A percentile compares a stretch with the other conserved stretches of the same genome.
phyloP scores from a whole-genome alignment of 2,797 vertebrate genomes.

The Rhinatrema bivittatum region DNA sequence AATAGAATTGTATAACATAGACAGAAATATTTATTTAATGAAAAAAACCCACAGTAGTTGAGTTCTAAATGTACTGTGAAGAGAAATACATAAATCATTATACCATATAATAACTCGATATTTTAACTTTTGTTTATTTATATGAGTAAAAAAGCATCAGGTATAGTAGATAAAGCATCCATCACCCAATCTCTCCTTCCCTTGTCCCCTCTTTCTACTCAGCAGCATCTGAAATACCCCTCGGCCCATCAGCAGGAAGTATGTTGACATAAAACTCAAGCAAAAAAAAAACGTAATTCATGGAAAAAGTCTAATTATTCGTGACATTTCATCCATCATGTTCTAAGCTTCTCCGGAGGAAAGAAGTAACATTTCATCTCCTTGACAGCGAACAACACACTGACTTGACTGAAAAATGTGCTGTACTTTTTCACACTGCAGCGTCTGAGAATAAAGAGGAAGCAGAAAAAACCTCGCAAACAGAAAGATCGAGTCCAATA shows the following conservation, averaged over 20 bases:
- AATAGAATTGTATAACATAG: too few relatives aligned
- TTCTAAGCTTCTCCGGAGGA: constrained; percentile 43
- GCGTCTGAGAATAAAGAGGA: constrained; percentile 41
- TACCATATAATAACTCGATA: too few relatives aligned
- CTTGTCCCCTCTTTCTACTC: too few relatives aligned
- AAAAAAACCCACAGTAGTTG: too few relatives aligned
- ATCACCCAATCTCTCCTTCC: too few relatives aligned
- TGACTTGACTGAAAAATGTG: constrained; percentile 44
- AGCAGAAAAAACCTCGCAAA: constrained; percentile 40
- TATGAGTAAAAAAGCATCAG: too few relatives aligned
- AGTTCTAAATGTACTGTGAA: too few relatives aligned
- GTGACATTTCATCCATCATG: constrained; percentile 53
- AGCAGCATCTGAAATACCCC: too few relatives aligned
- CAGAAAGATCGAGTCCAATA: constrained; percentile 41
- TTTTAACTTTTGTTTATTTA: too few relatives aligned
- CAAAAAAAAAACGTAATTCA: constrained; percentile 42
- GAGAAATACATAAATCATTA: too few relatives aligned
- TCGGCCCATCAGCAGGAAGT: constrained; percentile 32
- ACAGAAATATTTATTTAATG: too few relatives aligned
- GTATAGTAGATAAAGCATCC: too few relatives aligned
- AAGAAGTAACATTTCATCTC: constrained; percentile 45
- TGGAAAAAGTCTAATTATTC: constrained; percentile 48
- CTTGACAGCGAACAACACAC: constrained; percentile 49
- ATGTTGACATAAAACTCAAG: constrained; percentile 36
- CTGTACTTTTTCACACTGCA: constrained; percentile 40